Conservation (phyloP, 2,888 invertebrate genomes). For the Apamea anceps region DNA sequence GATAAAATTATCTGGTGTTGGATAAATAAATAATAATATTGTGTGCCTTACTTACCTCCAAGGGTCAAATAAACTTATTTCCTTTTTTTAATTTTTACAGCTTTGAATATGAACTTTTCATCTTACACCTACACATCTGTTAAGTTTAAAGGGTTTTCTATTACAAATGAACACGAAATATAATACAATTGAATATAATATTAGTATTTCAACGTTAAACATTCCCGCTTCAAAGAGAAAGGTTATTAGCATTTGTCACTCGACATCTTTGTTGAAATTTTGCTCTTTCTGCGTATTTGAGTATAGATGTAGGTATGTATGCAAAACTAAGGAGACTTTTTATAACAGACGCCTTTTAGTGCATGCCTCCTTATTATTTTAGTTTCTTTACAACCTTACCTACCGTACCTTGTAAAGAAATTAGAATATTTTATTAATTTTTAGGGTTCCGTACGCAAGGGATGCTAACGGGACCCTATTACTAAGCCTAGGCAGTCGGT, state of each 20-base stretch:
- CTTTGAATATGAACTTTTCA: no score
- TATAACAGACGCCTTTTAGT: background rate
- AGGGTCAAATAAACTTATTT: no score
- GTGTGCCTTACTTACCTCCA: no score
- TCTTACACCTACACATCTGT: no score
- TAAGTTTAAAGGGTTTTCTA: background rate
- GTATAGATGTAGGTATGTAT: background rate
- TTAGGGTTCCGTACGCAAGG: background rate
- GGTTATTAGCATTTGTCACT: slow-evolving; percentile 25
- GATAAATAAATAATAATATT: no score
- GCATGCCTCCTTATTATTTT: background rate
- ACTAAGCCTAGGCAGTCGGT: background rate
- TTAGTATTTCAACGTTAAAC: background rate
- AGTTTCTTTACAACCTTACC: background rate
- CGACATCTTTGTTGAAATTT: background rate
- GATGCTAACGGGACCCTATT: no score
- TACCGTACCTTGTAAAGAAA: background rate
- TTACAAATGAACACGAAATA: background rate
- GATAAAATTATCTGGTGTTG: no score
- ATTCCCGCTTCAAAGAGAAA: slow-evolving; percentile 17
- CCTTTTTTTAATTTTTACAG: no score
- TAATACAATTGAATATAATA: background rate
- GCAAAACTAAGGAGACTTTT: background rate
- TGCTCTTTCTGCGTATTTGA: slow-evolving; percentile 16
- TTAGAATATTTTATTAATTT: background rate